Evolutionary conservation across 2,888 invertebrate genomes (phyloP), one percentile per base, ranked within the genome.

Genomic region (Octonoba sinensis): DNA sequence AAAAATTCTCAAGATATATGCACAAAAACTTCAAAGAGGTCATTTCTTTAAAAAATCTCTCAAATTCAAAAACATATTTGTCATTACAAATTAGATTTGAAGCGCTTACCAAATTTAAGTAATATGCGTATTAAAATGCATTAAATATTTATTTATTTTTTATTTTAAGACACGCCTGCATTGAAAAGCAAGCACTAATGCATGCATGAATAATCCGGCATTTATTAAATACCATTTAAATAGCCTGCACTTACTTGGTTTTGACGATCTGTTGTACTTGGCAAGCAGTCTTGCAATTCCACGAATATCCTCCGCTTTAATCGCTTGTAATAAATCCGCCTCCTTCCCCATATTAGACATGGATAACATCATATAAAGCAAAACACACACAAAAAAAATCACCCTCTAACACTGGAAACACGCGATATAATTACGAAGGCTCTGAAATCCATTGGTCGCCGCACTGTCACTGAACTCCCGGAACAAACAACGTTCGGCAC

Each of bases 281-380:
- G 83, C 56, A 65, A 84, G 65, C 13, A 84, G 56, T 22, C 84
- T 69, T 12, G 74, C 65, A 51, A 84, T 71, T 44, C 82, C 77
- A 22, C 79, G 79, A 56, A 84, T 76, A 82, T 84, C 84, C 72
- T 84, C 82, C 6, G 84, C 78, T 82, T 84, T 84, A 20, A 84
- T 82, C 13, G 84, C 84, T 54, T 84, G 82, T 11, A 84, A 66
- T 36, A 84, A 71, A 73, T 84, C 84, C 71, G 77, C 57, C 67
- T 84, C 84, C 54, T 82, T 82, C 22, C 77, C 81, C 81, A 82
- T 77, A 22, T 73, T 74, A 15, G 77, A 66, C 62, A 79, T 49
- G 44, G 78, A 75, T 75, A 82, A 51, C 82, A 82, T 82, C 69
- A 67, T 81, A 16, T 16, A 16, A 24, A 64, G 16, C 1, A 51